phyloP scores from a whole-genome alignment of 2,888 invertebrate genomes.

The Agrilus biguttatus region DNA sequence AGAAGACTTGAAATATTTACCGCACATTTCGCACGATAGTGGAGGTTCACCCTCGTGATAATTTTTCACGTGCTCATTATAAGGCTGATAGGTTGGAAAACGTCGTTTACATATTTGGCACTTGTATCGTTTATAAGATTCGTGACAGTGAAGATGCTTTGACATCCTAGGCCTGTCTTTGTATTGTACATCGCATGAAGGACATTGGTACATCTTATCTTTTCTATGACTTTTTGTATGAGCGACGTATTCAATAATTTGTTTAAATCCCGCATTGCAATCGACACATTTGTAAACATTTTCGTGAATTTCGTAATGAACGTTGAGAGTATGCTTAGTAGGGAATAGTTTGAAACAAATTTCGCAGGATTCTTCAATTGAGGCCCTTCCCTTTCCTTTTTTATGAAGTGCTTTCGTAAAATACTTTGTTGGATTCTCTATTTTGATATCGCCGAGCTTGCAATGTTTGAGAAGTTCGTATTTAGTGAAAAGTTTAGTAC shows the following conservation, averaged over 20 bases:
- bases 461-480: too few species aligned
- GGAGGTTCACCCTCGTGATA: slow-evolving; percentile 20
- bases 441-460: too few species aligned
- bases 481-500: too few species aligned
- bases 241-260: slow-evolving; percentile 6
- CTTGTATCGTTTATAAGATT: too few species aligned
- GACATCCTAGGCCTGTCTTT: too few species aligned
- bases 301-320: slow-evolving; percentile 3
- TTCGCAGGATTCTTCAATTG: slow-evolving; percentile 4
- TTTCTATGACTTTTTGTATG: slow-evolving; percentile 6
- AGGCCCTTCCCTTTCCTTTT: neutral
- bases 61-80: too few species aligned
- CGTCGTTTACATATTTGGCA: too few species aligned
- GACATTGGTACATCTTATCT: slow-evolving; percentile 16
- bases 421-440: too few species aligned
- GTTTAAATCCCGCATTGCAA: slow-evolving; percentile 9
- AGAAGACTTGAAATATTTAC: slow-evolving; percentile 14
- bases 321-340: neutral
- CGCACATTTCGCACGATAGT: slow-evolving; percentile 20
- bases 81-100: too few species aligned
- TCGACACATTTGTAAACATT: slow-evolving; percentile 3
- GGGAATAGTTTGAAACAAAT: slow-evolving; percentile 6
- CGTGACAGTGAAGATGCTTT: too few species aligned
- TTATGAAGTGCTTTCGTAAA: too few species aligned
- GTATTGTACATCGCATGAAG: slow-evolving; percentile 5